Evolutionary conservation across 2,113 vertebrate species (phyloP).

Genomic region (Marcusenius ussheri): DNA sequence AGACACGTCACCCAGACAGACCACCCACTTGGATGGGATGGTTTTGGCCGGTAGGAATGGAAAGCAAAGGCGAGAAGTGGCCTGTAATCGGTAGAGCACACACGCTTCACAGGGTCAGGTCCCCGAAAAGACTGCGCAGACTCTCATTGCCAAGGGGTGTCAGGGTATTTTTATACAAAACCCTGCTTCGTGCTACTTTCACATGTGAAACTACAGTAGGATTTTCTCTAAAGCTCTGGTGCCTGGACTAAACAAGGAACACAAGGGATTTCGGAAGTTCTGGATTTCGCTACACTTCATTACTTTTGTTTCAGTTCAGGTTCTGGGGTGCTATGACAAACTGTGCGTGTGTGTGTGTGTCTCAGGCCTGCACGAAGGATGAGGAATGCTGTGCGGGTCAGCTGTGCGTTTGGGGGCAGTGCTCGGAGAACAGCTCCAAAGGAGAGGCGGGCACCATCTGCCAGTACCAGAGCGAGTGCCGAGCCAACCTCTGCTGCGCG

Average conservation of each 20-base stretch:
- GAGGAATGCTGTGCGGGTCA: slow-evolving; percentile 77
- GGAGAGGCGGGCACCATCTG: slow-evolving; percentile 84
- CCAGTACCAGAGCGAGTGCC: slow-evolving; percentile 75
- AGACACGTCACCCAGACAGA: neutral
- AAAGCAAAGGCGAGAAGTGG: slow-evolving; percentile 15
- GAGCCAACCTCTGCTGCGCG: slow-evolving; percentile 74
- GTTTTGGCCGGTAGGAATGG: neutral
- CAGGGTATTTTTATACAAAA: neutral
- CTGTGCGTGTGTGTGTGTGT: neutral
- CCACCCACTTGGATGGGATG: neutral
- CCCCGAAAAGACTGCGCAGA: neutral
- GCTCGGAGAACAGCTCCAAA: slow-evolving; percentile 56
- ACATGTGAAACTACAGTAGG: neutral
- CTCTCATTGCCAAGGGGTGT: no score
- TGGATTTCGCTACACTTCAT: neutral
- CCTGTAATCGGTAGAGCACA: neutral
- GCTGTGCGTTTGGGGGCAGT: slow-evolving; percentile 83
- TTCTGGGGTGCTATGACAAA: neutral
- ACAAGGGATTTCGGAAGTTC: neutral
- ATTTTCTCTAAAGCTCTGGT: neutral
- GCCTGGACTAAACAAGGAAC: neutral
- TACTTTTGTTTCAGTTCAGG: neutral
- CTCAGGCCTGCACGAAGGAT: slow-evolving; percentile 72
- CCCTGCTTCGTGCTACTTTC: neutral
- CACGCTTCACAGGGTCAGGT: neutral